Evolutionary conservation across 1,140 invertebrate genomes (phyloP).

Genomic region (Sycophaga agraensis): DNA sequence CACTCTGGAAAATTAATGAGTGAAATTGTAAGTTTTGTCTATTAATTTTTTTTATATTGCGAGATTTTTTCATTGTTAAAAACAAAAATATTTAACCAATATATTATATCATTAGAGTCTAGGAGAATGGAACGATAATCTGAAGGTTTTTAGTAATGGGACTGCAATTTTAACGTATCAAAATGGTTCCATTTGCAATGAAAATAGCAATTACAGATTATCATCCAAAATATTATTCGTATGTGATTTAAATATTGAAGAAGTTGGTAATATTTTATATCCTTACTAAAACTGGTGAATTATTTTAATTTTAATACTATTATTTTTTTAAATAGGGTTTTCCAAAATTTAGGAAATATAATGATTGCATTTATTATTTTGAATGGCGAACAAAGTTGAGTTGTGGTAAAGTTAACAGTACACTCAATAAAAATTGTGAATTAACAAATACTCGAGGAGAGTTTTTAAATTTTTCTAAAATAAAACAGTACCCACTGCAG

Average conservation of each 20-base stretch:
- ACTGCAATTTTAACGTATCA: not conserved
- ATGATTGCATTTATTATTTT: not conserved
- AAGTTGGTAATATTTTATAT: not conserved
- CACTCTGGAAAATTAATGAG: not conserved
- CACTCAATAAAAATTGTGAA: not conserved
- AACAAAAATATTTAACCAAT: not conserved
- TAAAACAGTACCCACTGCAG: no score
- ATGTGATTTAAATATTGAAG: not conserved
- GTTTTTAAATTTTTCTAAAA: no score
- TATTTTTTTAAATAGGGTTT: not conserved
- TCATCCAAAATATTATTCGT: not conserved
- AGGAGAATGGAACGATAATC: not conserved
- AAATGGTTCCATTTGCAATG: not conserved
- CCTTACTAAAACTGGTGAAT: not conserved
- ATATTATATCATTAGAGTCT: no score
- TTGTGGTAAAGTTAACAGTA: not conserved
- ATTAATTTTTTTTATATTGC: not conserved
- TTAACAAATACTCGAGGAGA: no score
- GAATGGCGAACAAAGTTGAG: not conserved
- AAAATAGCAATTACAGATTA: not conserved
- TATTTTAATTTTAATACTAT: not conserved
- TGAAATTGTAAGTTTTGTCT: not conserved
- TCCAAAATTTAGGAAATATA: not conserved
- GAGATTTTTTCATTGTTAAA: not conserved
- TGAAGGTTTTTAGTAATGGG: not conserved